Evolutionary conservation across 2,113 vertebrate genomes (phyloP).

Genomic region (Clarias macrocephalus): DNA sequence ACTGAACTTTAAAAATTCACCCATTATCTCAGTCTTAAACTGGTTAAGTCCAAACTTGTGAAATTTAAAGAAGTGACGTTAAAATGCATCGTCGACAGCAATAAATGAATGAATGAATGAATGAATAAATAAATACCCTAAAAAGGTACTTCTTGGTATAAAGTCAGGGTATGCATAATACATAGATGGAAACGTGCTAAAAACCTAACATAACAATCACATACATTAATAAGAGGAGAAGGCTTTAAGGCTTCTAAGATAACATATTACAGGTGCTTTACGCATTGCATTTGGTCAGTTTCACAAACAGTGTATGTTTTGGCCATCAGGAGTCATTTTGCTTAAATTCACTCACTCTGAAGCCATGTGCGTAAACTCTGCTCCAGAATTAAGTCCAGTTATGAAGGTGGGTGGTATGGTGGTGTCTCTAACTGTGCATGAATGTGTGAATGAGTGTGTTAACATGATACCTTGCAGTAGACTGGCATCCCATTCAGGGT

Average conservation of each 20-base stretch:
- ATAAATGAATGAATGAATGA: background rate
- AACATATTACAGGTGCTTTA: background rate
- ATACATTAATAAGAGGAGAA: background rate
- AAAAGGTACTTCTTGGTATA: no score
- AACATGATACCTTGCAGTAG: background rate
- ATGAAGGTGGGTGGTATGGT: background rate
- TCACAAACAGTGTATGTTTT: background rate
- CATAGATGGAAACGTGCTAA: background rate
- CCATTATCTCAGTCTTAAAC: background rate
- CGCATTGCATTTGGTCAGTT: background rate
- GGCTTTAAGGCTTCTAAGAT: background rate
- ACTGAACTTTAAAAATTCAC: background rate
- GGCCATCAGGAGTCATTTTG: background rate
- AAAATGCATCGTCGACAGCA: background rate
- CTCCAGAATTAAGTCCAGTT: background rate
- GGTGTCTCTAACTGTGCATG: background rate
- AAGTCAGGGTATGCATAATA: background rate
- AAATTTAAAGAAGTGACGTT: background rate
- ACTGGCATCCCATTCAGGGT: background rate
- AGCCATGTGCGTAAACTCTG: background rate
- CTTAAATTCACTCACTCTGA: no score
- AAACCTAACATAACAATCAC: background rate
- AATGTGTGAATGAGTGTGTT: background rate
- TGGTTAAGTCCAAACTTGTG: background rate
- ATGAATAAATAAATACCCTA: no score